These are phyloP conservation scores for Scomber japonicus DNA, from an alignment of 2,113 vertebrate species.

Conservation along the genomic window DNA sequence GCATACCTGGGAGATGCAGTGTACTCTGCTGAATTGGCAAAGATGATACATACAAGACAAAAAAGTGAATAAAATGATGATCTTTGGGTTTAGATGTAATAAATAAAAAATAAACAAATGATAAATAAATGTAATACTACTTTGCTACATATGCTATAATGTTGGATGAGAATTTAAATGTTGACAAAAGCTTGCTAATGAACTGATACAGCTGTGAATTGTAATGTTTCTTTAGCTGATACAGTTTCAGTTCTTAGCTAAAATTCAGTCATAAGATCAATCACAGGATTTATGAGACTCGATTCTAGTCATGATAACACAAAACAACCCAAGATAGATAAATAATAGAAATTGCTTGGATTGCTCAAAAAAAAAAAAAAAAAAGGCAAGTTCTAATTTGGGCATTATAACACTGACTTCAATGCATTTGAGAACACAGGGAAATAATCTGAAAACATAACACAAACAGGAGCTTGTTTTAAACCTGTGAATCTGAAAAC, in stretches of 20 bases:
- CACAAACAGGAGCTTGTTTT: neutral
- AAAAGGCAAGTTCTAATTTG: neutral
- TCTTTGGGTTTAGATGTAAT: constrained; percentile 12
- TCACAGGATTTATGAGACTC: too few species aligned
- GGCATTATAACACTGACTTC: neutral
- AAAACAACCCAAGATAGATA: too few species aligned
- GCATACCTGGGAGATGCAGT: constrained; percentile 75
- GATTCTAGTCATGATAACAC: too few species aligned
- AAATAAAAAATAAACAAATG: too few species aligned
- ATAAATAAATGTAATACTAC: neutral
- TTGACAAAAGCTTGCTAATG: constrained; percentile 14
- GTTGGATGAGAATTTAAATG: neutral
- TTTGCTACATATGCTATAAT: constrained; percentile 13
- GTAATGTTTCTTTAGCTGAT: neutral
- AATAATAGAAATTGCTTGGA: too few species aligned
- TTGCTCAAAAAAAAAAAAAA: too few species aligned
- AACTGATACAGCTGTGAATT: neutral
- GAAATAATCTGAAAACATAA: neutral
- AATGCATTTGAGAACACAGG: neutral
- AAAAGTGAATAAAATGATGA: constrained; percentile 12
- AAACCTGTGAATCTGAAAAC: neutral
- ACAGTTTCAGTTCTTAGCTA: too few species aligned
- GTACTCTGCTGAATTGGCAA: constrained; percentile 55
- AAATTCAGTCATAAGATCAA: too few species aligned
- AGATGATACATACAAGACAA: constrained; percentile 47